phyloP scores from a whole-genome alignment of 23 tunicate species.

The Trididemnum clinides region DNA sequence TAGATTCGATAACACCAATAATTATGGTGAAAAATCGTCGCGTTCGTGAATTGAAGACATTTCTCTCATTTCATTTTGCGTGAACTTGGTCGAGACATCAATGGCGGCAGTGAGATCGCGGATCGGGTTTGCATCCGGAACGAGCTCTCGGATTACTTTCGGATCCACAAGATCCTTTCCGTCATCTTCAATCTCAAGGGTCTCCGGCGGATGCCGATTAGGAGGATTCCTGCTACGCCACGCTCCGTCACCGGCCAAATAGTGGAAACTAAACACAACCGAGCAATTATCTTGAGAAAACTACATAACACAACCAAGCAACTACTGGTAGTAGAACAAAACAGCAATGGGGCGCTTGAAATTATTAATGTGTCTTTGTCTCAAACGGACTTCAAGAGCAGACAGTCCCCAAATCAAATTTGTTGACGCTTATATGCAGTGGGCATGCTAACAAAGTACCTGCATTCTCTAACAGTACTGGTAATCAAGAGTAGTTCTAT shows the following conservation, averaged over 20 bases:
- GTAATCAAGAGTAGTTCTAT: no score
- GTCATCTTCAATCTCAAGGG: background rate
- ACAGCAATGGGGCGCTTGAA: no score
- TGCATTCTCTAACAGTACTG: no score
- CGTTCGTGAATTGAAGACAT: conserved; percentile 10
- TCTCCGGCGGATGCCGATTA: background rate
- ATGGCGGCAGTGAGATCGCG: background rate
- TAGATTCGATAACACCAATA: no score
- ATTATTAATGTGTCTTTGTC: no score
- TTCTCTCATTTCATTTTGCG: background rate
- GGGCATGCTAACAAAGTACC: no score
- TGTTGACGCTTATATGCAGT: no score
- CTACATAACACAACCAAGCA: no score
- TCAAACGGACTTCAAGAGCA: no score
- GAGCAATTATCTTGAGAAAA: no score
- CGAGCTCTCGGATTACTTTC: background rate
- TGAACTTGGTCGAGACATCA: background rate
- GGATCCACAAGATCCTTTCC: background rate
- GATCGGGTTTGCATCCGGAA: background rate
- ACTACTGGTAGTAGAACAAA: no score
- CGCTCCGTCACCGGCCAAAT: background rate
- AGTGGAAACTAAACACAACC: conserved; percentile 19
- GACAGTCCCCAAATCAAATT: no score
- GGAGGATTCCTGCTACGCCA: background rate
- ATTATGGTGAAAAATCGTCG: conserved; percentile 38